Conservation (phyloP, 2,888 invertebrate species). For the Osmoderma eremita region DNA sequence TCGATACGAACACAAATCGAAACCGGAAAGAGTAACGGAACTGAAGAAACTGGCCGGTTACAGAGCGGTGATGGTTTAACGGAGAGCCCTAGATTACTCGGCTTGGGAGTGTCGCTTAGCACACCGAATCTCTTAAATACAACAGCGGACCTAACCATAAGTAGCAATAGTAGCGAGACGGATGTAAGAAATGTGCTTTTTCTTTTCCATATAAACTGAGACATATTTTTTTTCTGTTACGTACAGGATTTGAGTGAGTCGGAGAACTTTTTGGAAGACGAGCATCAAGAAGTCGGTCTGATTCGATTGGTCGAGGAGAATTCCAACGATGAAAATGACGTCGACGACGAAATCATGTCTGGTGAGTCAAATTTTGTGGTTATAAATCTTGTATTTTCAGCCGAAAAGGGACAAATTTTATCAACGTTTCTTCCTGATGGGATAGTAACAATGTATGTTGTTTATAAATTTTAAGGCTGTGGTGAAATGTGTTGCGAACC, state of each 20-base stretch:
- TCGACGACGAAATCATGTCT: slow-evolving; percentile 87
- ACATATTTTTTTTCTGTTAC: background rate
- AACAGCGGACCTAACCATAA: slow-evolving; percentile 59
- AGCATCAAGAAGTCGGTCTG: slow-evolving; percentile 63
- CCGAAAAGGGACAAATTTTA: background rate
- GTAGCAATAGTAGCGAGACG: slow-evolving; percentile 61
- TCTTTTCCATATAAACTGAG: background rate
- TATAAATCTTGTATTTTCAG: background rate
- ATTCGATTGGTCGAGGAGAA: slow-evolving; percentile 70
- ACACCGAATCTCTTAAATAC: slow-evolving; percentile 62
- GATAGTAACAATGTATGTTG: slow-evolving; percentile 18
- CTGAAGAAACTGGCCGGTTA: slow-evolving; percentile 39
- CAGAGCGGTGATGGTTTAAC: slow-evolving; percentile 47
- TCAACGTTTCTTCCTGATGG: background rate
- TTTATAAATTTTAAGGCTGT: slow-evolving; percentile 50
- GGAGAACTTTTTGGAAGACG: slow-evolving; percentile 72
- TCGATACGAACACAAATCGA: slow-evolving; percentile 53
- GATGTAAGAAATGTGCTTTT: slow-evolving; percentile 46
- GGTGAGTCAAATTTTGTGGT: slow-evolving; percentile 65
- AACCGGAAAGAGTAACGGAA: slow-evolving; percentile 46
- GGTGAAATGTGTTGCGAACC: slow-evolving; percentile 53
- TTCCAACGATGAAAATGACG: slow-evolving; percentile 85
- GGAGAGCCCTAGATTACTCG: slow-evolving; percentile 53
- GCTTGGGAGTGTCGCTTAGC: slow-evolving; percentile 60
- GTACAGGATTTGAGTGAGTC: slow-evolving; percentile 69